These are phyloP conservation scores for Fragum fragum DNA, from an alignment of 2,888 invertebrate genomes.

Conservation along the genomic window DNA sequence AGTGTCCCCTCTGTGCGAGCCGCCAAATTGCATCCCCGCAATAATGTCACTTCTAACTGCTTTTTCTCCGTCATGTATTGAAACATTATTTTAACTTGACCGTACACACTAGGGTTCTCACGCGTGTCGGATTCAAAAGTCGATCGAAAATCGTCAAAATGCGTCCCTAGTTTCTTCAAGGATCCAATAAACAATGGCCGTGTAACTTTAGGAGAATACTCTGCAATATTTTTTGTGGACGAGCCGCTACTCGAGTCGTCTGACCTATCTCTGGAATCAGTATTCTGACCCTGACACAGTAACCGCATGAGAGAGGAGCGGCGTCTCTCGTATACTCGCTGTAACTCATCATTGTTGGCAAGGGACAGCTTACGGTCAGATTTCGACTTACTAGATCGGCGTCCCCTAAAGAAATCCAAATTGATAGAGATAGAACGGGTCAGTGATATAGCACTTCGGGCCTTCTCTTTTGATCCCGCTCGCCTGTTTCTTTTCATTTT, in stretches of 20 bases:
- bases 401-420: slow-evolving; percentile 22
- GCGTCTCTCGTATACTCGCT: slow-evolving; percentile 27
- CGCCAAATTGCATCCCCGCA: slow-evolving; percentile 37
- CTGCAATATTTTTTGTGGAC: slow-evolving; percentile 1
- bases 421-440: slow-evolving; percentile 47
- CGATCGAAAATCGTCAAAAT: slow-evolving; percentile 34
- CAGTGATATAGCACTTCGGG: slow-evolving; percentile 32
- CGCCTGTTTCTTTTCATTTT: slow-evolving; percentile 24
- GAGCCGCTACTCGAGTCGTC: neutral
- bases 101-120: slow-evolving; percentile 44
- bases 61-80: slow-evolving; percentile 45
- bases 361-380: slow-evolving; percentile 40
- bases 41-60: slow-evolving; percentile 41
- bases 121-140: slow-evolving; percentile 47
- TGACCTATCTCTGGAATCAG: neutral
- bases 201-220: slow-evolving; percentile 45
- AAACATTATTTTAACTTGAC: slow-evolving; percentile 58
- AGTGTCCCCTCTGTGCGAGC: slow-evolving; percentile 13
- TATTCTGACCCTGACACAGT: slow-evolving; percentile 9
- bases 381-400: slow-evolving; percentile 4
- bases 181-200: slow-evolving; percentile 14
- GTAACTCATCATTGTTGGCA: slow-evolving; percentile 34
- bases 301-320: slow-evolving; percentile 41
- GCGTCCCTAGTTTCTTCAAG: neutral
- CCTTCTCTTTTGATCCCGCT: slow-evolving; percentile 27